Percentiles rank a stretch among this genome's conserved stretches.
Evolutionary conservation across 1,140 invertebrate species (phyloP).

Genomic region (Lordiphosa clarofinis): DNA sequence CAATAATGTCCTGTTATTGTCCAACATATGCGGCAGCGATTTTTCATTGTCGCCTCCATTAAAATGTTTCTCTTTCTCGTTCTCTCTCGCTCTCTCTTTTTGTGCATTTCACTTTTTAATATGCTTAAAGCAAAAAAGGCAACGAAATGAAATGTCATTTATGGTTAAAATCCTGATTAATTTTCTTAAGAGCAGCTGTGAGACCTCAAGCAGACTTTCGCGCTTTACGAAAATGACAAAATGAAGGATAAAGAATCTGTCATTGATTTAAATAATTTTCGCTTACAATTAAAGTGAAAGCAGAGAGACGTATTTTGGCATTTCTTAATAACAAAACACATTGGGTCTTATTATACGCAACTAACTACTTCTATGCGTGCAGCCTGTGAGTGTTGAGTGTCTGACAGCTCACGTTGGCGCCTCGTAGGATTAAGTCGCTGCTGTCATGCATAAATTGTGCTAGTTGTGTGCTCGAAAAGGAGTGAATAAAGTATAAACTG

Average conservation of each 20-base stretch:
- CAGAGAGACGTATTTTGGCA: not conserved
- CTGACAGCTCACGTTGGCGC: conserved; percentile 54
- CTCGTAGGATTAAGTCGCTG: conserved; percentile 61
- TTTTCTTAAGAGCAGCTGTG: conserved; percentile 20
- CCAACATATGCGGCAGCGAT: conserved; percentile 61
- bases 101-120: conserved; percentile 47
- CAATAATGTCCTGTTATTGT: conserved; percentile 71
- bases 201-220: conserved; percentile 11
- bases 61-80: conserved; percentile 18
- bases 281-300: conserved; percentile 17
- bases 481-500: no score
- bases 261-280: conserved; percentile 16
- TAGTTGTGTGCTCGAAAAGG: conserved; percentile 29
- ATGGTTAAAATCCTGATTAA: conserved; percentile 29
- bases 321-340: conserved; percentile 1
- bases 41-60: conserved; percentile 55
- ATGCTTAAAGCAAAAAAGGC: conserved; percentile 27
- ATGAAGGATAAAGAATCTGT: not conserved
- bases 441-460: conserved; percentile 70
- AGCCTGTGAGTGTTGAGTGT: conserved; percentile 14
- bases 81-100: conserved; percentile 15
- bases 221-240: not conserved
- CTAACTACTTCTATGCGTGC: no score
- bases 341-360: not conserved
- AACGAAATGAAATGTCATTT: conserved; percentile 31